Conservation (phyloP, 2,113 vertebrate species). For the Poeciliopsis prolifica region DNA sequence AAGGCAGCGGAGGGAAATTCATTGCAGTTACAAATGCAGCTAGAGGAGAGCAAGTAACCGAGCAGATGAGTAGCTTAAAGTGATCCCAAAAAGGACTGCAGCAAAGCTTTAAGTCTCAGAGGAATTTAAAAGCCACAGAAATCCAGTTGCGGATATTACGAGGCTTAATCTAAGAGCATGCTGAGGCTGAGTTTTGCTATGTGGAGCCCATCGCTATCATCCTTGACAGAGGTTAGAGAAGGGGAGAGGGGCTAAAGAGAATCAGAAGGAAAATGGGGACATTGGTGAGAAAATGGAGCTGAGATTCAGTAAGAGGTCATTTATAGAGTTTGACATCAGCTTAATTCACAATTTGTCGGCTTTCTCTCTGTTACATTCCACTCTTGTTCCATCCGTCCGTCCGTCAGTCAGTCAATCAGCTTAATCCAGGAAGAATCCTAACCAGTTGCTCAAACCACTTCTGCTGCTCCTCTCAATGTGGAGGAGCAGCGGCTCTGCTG, state of each 20-base stretch:
- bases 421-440: no score
- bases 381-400: neutral
- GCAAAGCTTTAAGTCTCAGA: slow-evolving; percentile 74
- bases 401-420: no score
- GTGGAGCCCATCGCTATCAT: slow-evolving; percentile 75
- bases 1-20: slow-evolving; percentile 44
- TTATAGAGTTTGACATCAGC: slow-evolving; percentile 42
- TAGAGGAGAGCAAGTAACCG: slow-evolving; percentile 44
- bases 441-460: no score
- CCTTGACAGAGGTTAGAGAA: slow-evolving; percentile 74
- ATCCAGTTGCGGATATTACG: slow-evolving; percentile 82
- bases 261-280: slow-evolving; percentile 46
- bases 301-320: slow-evolving; percentile 51
- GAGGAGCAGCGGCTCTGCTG: no score
- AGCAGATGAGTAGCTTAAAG: slow-evolving; percentile 65
- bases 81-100: slow-evolving; percentile 65
- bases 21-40: slow-evolving; percentile 35
- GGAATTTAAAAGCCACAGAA: slow-evolving; percentile 75
- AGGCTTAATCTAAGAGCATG: slow-evolving; percentile 80
- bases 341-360: slow-evolving; percentile 6
- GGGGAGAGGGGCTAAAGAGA: slow-evolving; percentile 63
- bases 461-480: no score
- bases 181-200: slow-evolving; percentile 77
- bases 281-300: slow-evolving; percentile 44
- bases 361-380: neutral